These are phyloP conservation scores for Ciconia boyciana DNA, from an alignment of 2,113 vertebrate genomes.

Conservation along the genomic window DNA sequence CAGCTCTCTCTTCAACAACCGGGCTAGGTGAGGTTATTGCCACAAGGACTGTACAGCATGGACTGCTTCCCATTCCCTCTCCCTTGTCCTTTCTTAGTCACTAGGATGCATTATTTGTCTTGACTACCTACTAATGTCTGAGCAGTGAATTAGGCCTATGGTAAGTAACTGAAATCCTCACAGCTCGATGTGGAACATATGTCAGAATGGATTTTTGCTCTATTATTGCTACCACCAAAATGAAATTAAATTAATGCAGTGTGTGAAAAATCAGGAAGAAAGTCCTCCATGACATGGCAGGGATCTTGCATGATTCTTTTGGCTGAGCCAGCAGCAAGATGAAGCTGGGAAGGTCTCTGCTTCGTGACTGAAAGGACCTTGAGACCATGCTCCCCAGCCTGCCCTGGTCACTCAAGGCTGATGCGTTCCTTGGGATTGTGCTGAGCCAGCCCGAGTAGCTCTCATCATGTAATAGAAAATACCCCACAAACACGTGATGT, in stretches of 20 bases:
- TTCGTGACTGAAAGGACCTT: background rate
- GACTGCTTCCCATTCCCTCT: background rate
- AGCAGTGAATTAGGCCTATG: background rate
- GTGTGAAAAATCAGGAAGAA: background rate
- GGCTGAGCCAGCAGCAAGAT: background rate
- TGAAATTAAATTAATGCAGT: background rate
- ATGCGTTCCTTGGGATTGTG: background rate
- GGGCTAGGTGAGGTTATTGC: background rate
- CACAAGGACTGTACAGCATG: background rate
- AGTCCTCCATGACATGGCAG: background rate
- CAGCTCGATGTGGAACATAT: background rate
- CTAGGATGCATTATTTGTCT: background rate
- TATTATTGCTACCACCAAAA: background rate
- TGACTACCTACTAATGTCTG: background rate
- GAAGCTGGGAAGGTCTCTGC: background rate
- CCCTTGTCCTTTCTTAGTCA: background rate
- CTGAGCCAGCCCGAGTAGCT: background rate
- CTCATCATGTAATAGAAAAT: background rate
- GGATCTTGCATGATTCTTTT: background rate
- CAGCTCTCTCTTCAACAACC: background rate
- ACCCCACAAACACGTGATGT: accelerated
- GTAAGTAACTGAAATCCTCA: background rate
- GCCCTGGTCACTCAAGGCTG: background rate
- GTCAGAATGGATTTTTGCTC: background rate
- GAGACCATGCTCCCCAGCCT: background rate